phyloP scores from a whole-genome alignment of 2,888 invertebrate genomes.

The Trilocha varians region DNA sequence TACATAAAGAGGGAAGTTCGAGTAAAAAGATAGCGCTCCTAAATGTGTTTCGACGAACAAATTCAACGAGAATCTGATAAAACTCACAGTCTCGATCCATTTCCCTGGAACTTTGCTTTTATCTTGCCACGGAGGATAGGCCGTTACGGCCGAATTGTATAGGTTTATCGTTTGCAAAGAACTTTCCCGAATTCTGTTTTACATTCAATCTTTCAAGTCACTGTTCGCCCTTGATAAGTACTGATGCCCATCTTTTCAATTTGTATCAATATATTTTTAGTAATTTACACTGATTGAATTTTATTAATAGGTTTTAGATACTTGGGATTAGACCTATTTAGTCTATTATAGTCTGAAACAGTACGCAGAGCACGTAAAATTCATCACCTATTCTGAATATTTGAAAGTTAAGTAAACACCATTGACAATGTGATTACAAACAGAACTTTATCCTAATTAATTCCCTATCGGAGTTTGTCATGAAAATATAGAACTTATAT shows the following conservation, averaged over 20 bases:
- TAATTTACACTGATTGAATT: too few species aligned
- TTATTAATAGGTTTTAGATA: too few species aligned
- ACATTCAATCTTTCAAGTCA: slow-evolving; percentile 23
- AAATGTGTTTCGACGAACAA: slow-evolving; percentile 25
- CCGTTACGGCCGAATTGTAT: slow-evolving; percentile 18
- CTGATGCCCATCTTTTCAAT: slow-evolving; percentile 17
- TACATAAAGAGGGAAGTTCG: slow-evolving; percentile 30
- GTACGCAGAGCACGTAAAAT: too few species aligned
- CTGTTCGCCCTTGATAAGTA: slow-evolving; percentile 18
- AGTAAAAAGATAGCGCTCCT: slow-evolving; percentile 26
- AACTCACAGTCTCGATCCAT: slow-evolving; percentile 21
- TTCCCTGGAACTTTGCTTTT: slow-evolving; percentile 20
- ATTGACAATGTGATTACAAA: too few species aligned
- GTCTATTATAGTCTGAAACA: too few species aligned
- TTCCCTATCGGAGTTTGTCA: too few species aligned
- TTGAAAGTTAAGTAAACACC: too few species aligned
- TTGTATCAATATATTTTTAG: slow-evolving; percentile 12
- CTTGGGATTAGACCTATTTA: too few species aligned
- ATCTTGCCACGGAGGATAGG: slow-evolving; percentile 16
- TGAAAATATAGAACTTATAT: too few species aligned
- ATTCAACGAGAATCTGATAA: slow-evolving; percentile 30
- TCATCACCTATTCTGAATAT: too few species aligned
- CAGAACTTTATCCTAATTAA: too few species aligned
- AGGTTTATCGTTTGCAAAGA: slow-evolving; percentile 17
- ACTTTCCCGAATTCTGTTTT: slow-evolving; percentile 21